Conservation (phyloP, 35 echinoderm and acorn worm genomes). For the Diadema setosum region DNA sequence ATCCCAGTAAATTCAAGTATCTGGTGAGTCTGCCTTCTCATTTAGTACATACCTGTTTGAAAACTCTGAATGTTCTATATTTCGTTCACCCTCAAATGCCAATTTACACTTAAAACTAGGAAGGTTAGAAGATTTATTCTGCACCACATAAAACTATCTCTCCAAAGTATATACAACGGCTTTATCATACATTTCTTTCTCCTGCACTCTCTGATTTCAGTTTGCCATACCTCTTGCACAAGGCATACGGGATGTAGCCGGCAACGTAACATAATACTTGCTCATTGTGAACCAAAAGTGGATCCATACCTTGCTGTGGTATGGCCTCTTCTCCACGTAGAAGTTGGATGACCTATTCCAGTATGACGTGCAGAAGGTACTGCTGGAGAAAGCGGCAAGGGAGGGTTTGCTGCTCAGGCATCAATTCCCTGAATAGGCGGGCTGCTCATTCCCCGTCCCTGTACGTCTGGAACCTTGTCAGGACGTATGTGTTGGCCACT, state of each 20-base stretch:
- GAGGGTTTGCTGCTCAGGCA: background rate
- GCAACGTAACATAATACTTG: background rate
- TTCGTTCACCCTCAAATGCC: background rate
- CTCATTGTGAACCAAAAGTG: background rate
- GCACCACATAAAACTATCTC: background rate
- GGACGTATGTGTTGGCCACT: background rate
- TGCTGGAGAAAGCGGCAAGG: background rate
- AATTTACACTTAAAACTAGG: constrained; percentile 40
- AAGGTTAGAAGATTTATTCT: background rate
- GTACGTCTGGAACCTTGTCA: background rate
- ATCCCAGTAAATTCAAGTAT: constrained; percentile 48
- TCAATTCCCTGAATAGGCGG: background rate
- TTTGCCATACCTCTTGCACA: background rate
- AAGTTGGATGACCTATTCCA: background rate
- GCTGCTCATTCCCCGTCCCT: background rate
- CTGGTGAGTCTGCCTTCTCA: constrained; percentile 21
- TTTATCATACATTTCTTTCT: background rate
- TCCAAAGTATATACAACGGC: constrained; percentile 21
- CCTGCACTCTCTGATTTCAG: background rate
- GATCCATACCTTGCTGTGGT: background rate
- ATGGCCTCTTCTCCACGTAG: background rate
- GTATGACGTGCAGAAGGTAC: background rate
- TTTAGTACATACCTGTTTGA: constrained; percentile 14
- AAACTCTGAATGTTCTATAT: constrained; percentile 28
- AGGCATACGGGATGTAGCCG: background rate